Base-by-base conservation (phyloP, 2,113 vertebrate genomes). In the Eurystomus gularis region DNA sequence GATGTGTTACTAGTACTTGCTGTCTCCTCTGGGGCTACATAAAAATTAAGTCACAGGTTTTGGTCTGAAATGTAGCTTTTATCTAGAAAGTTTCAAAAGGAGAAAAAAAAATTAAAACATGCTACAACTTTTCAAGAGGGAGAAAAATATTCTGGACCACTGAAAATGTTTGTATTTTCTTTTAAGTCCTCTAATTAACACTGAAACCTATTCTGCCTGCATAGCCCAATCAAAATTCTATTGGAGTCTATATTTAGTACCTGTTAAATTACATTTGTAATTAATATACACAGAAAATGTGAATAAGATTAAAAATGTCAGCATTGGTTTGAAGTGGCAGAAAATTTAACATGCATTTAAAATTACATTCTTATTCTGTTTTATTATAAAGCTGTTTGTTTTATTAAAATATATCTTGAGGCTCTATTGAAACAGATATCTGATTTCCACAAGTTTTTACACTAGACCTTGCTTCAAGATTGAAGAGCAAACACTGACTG, bases 251-350 rank as follows among this genome's bases (percentile, higher is more conserved):
- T 71, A 68, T n/a, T 91, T 89, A 90, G 54, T 46, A 25, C 4
- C 9, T 80, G 24, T 37, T 90, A 93, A 90, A 91, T 94, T 90
- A 73, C 37, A 73, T 73, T 58, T 82, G 25, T 89, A 87, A 93
- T 82, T 79, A 94, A 91, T 70, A 93, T 11, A 49, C 19, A 79
- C 3, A 54, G 49, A 77, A 89, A 94, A 85, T 58, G 21, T 85
- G n/a, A 91, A 48, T 72, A 90, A 61, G 40, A 94, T 88, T 76
- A 6, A 80, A 89, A 85, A 89, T 72, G 28, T 85, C 66, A 79
- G 31, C 31, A 65, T 88, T 91, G 85, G 8, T 94, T 94, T 94
- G 55, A 94, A 90, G 58, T 70, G 29, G 37, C 12, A 90, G 76
- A 69, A 95, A 85, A 82, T 31, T 61, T 93, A 82, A 51, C 23